Evolutionary conservation across 2,113 vertebrate species (phyloP).

Genomic region (Clupea harengus): DNA sequence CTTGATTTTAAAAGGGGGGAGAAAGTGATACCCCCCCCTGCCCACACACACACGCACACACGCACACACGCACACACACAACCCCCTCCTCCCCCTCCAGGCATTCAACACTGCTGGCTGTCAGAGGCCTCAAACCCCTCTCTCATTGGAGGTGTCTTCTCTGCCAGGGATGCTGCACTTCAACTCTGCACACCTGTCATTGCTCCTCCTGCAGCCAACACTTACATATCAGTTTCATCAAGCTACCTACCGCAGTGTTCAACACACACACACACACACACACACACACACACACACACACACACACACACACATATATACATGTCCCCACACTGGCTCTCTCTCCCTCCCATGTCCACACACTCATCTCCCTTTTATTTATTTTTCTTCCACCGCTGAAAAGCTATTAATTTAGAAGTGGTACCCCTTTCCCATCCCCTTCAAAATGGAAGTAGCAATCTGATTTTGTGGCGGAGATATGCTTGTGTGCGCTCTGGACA

Average conservation of each 20-base stretch:
- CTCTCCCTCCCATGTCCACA: background rate
- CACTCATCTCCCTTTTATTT: background rate
- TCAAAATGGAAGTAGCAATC: constrained; percentile 66
- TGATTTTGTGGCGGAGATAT: constrained; percentile 66
- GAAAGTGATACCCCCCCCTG: background rate
- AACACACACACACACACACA: constrained; percentile 30
- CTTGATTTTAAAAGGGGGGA: background rate
- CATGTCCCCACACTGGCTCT: constrained; percentile 30
- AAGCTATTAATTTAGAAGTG: constrained; percentile 49
- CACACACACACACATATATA: background rate
- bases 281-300: constrained; percentile 15
- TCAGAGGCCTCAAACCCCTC: constrained; percentile 4
- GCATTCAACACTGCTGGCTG: background rate
- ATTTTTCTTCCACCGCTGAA: constrained; percentile 8
- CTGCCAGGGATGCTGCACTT: constrained; percentile 57
- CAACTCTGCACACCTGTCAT: constrained; percentile 37
- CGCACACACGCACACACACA: background rate
- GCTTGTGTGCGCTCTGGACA: constrained; percentile 55
- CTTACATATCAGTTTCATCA: background rate
- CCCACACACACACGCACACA: background rate
- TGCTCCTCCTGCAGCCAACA: background rate
- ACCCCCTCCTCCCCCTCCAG: background rate
- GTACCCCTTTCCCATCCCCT: constrained; percentile 32
- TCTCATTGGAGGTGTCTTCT: constrained; percentile 54
- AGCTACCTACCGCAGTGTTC: background rate